phyloP scores from a whole-genome alignment of 1,140 invertebrate species.

The Eciton burchellii region DNA sequence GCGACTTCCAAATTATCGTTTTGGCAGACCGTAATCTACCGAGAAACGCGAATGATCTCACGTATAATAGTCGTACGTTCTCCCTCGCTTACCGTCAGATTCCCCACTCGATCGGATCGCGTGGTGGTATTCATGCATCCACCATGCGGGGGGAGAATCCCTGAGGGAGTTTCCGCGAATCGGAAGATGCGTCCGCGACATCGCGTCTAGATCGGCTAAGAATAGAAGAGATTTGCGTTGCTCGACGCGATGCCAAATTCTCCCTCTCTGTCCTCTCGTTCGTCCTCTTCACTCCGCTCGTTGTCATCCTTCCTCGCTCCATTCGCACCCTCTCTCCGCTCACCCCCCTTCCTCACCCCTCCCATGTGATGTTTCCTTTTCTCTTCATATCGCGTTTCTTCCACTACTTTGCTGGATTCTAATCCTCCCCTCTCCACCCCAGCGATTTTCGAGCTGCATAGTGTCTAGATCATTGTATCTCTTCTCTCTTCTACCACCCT shows the following conservation, averaged over 20 bases:
- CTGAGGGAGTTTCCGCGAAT: conserved; percentile 6
- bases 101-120: not conserved
- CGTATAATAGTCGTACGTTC: not conserved
- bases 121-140: not conserved
- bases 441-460: conserved; percentile 1
- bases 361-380: not conserved
- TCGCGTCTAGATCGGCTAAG: conserved; percentile 46
- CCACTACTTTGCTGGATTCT: not conserved
- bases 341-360: not conserved
- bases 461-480: conserved; percentile 13
- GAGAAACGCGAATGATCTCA: conserved; percentile 20
- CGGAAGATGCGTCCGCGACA: conserved; percentile 17
- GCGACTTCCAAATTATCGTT: not conserved
- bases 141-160: not conserved
- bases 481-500: conserved; percentile 8
- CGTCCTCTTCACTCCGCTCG: not conserved
- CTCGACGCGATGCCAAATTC: conserved; percentile 67
- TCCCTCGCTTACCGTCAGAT: too few relatives aligned
- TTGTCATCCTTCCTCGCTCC: not conserved
- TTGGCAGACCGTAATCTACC: not conserved
- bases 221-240: conserved; percentile 70
- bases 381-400: conserved; percentile 7
- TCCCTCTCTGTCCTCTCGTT: conserved; percentile 10
- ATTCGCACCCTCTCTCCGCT: not conserved
- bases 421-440: not conserved